Conservation (phyloP, 2,113 vertebrate species). For the Lathamus discolor region DNA sequence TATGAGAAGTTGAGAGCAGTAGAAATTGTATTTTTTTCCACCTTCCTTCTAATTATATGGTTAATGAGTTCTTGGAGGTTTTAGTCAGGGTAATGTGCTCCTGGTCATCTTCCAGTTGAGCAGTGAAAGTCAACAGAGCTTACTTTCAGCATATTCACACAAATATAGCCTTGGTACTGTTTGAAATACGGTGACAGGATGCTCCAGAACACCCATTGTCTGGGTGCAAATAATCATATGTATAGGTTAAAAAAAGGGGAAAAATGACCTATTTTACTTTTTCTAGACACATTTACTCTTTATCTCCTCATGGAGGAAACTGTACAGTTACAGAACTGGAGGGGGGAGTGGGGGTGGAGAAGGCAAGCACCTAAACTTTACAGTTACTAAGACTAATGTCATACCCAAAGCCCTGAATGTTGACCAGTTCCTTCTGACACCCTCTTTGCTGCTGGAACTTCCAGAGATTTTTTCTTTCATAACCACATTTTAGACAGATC, state of each 20-base stretch:
- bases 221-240: not conserved
- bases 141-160: not conserved
- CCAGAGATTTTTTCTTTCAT: not conserved
- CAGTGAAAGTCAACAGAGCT: not conserved
- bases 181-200: not conserved
- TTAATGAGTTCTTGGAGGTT: not conserved
- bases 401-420: not conserved
- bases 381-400: not conserved
- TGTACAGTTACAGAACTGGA: not conserved
- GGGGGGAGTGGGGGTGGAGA: not conserved
- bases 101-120: not conserved
- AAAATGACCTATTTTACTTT: not conserved
- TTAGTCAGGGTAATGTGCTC: not conserved
- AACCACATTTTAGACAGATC: not conserved
- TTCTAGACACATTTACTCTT: not conserved
- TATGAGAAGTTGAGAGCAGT: not conserved
- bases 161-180: not conserved
- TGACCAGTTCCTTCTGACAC: not conserved
- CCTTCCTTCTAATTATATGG: not conserved
- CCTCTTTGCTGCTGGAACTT: not conserved
- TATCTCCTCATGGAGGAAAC: not conserved
- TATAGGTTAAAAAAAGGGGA: not conserved
- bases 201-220: not conserved
- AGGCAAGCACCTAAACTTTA: not conserved
- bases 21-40: not conserved